Evolutionary conservation across 2,888 invertebrate genomes (phyloP).

Genomic region (Stenoptilia bipunctidactyla): DNA sequence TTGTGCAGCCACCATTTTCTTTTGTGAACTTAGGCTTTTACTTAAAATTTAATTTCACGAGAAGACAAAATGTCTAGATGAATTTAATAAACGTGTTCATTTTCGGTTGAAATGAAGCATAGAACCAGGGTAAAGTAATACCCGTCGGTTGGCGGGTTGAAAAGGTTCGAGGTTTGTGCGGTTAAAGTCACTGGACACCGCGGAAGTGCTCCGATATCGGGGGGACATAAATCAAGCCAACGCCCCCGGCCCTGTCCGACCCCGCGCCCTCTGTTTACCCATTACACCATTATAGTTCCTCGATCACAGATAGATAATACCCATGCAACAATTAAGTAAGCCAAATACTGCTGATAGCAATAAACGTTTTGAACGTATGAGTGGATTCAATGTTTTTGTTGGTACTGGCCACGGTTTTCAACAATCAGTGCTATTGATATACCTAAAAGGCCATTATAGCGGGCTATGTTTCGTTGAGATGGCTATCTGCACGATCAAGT

Average conservation of each 20-base stretch:
- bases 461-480: neutral
- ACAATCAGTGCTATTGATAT: conserved; percentile 46
- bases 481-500: too few species aligned
- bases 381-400: conserved; percentile 24
- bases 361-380: conserved; percentile 36
- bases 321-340: conserved; percentile 19
- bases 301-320: conserved; percentile 41
- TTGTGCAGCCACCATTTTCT: conserved; percentile 21
- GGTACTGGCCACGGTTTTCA: conserved; percentile 47
- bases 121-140: too few species aligned
- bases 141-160: conserved; percentile 20
- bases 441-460: conserved; percentile 47
- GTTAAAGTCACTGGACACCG: conserved; percentile 51
- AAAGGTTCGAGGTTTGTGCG: conserved; percentile 38
- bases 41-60: too few species aligned
- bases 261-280: conserved; percentile 48
- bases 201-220: conserved; percentile 61
- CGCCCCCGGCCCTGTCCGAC: conserved; percentile 47
- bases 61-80: too few species aligned
- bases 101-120: too few species aligned
- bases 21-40: too few species aligned
- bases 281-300: conserved; percentile 28
- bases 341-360: conserved; percentile 23
- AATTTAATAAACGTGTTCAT: too few species aligned
- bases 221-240: conserved; percentile 56